Evolutionary conservation across 2,888 invertebrate species (phyloP).

Genomic region (Plagiodera versicolora): DNA sequence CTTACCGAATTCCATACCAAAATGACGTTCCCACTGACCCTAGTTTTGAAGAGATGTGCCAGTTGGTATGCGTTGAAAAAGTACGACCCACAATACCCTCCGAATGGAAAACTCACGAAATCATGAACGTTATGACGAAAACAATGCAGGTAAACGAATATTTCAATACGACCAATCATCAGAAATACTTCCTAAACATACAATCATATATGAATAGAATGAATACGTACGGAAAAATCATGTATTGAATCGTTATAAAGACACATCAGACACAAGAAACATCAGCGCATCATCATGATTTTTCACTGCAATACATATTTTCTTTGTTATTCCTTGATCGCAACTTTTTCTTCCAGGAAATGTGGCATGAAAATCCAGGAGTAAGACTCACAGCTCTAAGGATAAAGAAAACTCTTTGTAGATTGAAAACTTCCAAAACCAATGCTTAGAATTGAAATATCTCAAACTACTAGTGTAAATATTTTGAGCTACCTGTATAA

Average conservation of each 20-base stretch:
- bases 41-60: slow-evolving; percentile 18
- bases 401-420: slow-evolving; percentile 31
- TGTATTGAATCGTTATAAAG: too few relatives aligned
- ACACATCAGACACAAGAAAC: too few relatives aligned
- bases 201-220: too few relatives aligned
- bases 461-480: background rate
- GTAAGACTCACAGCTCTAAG: slow-evolving; percentile 31
- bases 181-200: too few relatives aligned
- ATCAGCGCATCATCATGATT: too few relatives aligned
- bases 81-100: slow-evolving; percentile 25
- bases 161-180: too few relatives aligned
- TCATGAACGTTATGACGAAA: slow-evolving; percentile 21
- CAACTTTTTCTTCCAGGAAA: slow-evolving; percentile 22
- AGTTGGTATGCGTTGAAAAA: slow-evolving; percentile 25
- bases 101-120: slow-evolving; percentile 22
- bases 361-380: slow-evolving; percentile 32
- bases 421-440: slow-evolving; percentile 7
- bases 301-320: too few relatives aligned
- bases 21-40: slow-evolving; percentile 19
- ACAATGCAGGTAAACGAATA: slow-evolving; percentile 24
- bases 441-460: background rate
- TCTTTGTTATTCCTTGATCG: too few relatives aligned
- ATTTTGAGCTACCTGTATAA: too few relatives aligned
- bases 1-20: slow-evolving; percentile 28
- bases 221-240: too few relatives aligned